phyloP scores from a whole-genome alignment of 2,113 vertebrate species.

The Saiga tatarica region DNA sequence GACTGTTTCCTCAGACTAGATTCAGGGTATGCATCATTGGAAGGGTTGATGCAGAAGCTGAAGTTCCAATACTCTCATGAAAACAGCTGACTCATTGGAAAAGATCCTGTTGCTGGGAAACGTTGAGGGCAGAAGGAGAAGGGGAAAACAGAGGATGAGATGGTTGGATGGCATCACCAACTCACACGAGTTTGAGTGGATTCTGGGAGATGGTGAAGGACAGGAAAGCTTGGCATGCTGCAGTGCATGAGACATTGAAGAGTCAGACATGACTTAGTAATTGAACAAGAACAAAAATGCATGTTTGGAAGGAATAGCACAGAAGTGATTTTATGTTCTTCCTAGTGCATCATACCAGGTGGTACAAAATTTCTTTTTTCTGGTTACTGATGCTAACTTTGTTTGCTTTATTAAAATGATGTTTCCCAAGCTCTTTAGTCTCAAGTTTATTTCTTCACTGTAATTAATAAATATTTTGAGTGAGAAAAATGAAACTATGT shows the following conservation, averaged over 20 bases:
- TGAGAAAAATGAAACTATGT: background rate
- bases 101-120: background rate
- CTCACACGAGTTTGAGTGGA: background rate
- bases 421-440: background rate
- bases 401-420: background rate
- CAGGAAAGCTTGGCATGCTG: background rate
- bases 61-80: background rate
- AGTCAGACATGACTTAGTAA: background rate
- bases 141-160: background rate
- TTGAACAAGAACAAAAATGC: background rate
- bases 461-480: background rate
- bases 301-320: background rate
- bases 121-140: background rate
- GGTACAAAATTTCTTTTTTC: background rate
- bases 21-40: background rate
- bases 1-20: background rate
- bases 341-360: background rate
- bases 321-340: background rate
- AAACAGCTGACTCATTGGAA: background rate
- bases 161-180: background rate
- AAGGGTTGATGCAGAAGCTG: background rate
- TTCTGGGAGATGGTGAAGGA: background rate
- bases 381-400: background rate
- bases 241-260: background rate
- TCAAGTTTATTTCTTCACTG: background rate